A percentile compares a stretch with the other conserved stretches of the same genome.
Evolutionary conservation across 2,888 invertebrate genomes (phyloP).

Genomic region (Strigamia maritima): DNA sequence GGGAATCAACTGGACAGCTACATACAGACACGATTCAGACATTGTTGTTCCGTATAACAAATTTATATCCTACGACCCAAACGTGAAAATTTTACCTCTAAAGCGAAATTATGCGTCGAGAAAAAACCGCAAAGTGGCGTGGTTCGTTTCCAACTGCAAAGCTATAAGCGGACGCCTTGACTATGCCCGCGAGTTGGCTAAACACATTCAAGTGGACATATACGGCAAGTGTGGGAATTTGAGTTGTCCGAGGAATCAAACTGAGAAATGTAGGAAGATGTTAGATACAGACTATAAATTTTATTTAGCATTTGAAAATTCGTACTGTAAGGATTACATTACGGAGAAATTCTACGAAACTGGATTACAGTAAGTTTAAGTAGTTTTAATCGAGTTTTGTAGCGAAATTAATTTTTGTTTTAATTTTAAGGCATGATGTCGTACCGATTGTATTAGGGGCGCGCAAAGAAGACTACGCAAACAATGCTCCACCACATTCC

Average conservation of each 20-base stretch:
- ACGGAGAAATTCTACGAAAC: conserved; percentile 97
- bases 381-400: too few species aligned
- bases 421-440: conserved; percentile 68
- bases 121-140: conserved; percentile 83
- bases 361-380: conserved; percentile 72
- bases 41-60: conserved; percentile 93
- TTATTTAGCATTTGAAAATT: conserved; percentile 95
- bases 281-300: conserved; percentile 91
- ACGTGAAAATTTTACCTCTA: conserved; percentile 62
- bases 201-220: conserved; percentile 84
- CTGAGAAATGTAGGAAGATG: conserved; percentile 82
- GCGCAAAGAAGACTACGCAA: conserved; percentile 82
- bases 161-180: conserved; percentile 84
- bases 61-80: conserved; percentile 81
- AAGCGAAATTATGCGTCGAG: conserved; percentile 76
- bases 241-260: conserved; percentile 72
- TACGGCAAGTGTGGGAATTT: conserved; percentile 85
- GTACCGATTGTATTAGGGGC: conserved; percentile 96
- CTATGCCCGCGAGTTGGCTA: conserved; percentile 79
- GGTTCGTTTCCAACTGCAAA: conserved; percentile 97
- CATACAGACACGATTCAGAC: conserved; percentile 90
- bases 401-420: conserved; percentile 42
- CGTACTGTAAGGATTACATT: conserved; percentile 92
- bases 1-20: conserved; percentile 95
- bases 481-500: conserved; percentile 81